phyloP scores from a whole-genome alignment of 92 coral and sea anemone species.

The Pocillopora meandrina region DNA sequence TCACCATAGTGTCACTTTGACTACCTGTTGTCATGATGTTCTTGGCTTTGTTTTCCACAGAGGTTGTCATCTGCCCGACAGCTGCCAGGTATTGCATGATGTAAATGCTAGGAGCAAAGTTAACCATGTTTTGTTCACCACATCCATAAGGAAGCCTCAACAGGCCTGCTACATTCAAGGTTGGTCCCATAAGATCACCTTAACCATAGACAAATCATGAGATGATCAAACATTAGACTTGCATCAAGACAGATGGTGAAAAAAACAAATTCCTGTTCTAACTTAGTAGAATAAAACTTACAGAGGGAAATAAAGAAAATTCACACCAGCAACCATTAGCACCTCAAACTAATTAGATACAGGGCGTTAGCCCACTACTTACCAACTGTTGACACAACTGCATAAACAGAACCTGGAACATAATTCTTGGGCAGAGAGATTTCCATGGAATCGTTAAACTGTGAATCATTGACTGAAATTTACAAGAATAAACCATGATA shows the following conservation, averaged over 20 bases:
- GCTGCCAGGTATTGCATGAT: slow-evolving; percentile 85
- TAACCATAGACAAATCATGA: neutral
- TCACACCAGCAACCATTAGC: too few relatives aligned
- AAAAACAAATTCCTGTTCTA: too few relatives aligned
- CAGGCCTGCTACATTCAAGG: slow-evolving; percentile 74
- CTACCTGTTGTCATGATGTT: slow-evolving; percentile 78
- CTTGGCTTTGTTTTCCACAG: slow-evolving; percentile 65
- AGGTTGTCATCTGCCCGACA: slow-evolving; percentile 60
- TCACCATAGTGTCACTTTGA: too few relatives aligned
- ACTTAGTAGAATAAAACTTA: too few relatives aligned
- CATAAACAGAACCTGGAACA: slow-evolving; percentile 87
- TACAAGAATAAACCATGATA: neutral
- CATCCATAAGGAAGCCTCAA: slow-evolving; percentile 89
- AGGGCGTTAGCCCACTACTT: neutral
- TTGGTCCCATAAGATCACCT: slow-evolving; percentile 98
- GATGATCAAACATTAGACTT: neutral
- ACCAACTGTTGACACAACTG: slow-evolving; percentile 88
- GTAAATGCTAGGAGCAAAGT: slow-evolving; percentile 95
- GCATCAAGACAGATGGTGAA: neutral
- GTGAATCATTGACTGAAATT: slow-evolving; percentile 17
- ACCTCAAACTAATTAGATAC: neutral
- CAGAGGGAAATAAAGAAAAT: too few relatives aligned
- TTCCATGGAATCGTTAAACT: slow-evolving; percentile 62
- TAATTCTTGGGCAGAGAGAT: slow-evolving; percentile 65
- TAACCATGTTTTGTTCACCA: slow-evolving; percentile 98